Evolutionary conservation across 1,140 invertebrate genomes (phyloP).

Genomic region (Musca domestica): DNA sequence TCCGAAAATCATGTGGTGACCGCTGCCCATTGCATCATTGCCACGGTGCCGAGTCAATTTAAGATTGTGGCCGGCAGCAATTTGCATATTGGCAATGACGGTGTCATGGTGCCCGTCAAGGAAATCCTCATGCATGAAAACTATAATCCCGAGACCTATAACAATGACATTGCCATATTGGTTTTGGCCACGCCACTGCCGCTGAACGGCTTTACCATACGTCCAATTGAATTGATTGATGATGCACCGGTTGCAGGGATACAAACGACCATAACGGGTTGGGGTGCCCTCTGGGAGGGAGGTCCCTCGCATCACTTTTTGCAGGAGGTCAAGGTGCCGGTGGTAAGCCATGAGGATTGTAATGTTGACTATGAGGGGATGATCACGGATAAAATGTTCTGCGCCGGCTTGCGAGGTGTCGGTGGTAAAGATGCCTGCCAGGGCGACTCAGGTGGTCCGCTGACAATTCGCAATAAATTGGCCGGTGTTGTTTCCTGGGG

Average conservation of each 20-base stretch:
- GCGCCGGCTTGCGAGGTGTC: constrained; percentile 55
- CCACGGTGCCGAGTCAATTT: constrained; percentile 35
- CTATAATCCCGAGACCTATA: constrained; percentile 35
- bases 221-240: constrained; percentile 33
- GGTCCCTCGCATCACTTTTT: constrained; percentile 34
- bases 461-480: constrained; percentile 49
- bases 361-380: constrained; percentile 32
- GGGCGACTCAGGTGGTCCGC: constrained; percentile 54
- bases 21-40: constrained; percentile 51
- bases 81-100: constrained; percentile 34
- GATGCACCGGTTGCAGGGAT: constrained; percentile 35
- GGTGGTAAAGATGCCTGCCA: constrained; percentile 59
- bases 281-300: constrained; percentile 42
- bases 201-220: constrained; percentile 44
- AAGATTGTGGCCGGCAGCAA: constrained; percentile 42
- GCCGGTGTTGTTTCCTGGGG: constrained; percentile 69
- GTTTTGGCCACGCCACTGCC: constrained; percentile 35
- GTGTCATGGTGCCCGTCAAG: constrained; percentile 38
- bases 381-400: constrained; percentile 59
- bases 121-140: constrained; percentile 48
- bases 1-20: constrained; percentile 28
- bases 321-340: constrained; percentile 39
- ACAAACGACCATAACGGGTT: constrained; percentile 50
- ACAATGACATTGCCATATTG: constrained; percentile 50
- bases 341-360: constrained; percentile 38